These are phyloP conservation scores for Laupala kohalensis DNA, from an alignment of 1,140 invertebrate species.

Conservation along the genomic window DNA sequence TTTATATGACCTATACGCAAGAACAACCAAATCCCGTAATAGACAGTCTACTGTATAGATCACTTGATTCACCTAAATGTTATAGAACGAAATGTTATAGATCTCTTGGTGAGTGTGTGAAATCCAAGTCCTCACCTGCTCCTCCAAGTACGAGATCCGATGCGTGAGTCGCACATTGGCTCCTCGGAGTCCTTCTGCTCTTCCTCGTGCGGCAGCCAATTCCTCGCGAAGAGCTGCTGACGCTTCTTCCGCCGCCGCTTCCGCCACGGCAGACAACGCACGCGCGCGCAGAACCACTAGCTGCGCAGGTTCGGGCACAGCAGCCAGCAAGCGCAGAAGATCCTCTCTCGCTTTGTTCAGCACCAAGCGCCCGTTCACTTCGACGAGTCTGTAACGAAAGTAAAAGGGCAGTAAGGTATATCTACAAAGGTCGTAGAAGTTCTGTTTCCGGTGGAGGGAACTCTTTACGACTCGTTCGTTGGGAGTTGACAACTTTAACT, in stretches of 20 bases:
- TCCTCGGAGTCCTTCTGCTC: constrained; percentile 45
- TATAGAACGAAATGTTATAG: no score
- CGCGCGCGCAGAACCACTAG: constrained; percentile 42
- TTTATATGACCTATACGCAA: no score
- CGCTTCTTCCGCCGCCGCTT: constrained; percentile 18
- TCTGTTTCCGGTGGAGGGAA: neutral
- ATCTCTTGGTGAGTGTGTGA: no score
- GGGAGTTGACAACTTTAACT: neutral
- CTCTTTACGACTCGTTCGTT: neutral
- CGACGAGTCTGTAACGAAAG: constrained; percentile 48
- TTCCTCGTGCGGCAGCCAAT: constrained; percentile 35
- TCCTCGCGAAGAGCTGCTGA: constrained; percentile 32
- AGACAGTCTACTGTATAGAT: no score
- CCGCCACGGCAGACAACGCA: neutral
- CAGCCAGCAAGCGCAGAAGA: constrained; percentile 43
- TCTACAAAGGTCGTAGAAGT: neutral
- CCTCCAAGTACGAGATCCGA: constrained; percentile 76
- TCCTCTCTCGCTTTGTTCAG: constrained; percentile 55
- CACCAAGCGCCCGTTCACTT: constrained; percentile 68
- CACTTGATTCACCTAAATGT: no score
- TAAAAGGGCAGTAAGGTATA: neutral
- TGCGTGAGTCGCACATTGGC: constrained; percentile 76
- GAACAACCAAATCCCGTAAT: no score
- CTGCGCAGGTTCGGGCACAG: constrained; percentile 25
- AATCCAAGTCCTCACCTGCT: no score